A percentile compares a stretch with the other conserved stretches of the same genome.
phyloP scores from a whole-genome alignment of 2,113 vertebrate genomes.

The Bubo scandiacus region DNA sequence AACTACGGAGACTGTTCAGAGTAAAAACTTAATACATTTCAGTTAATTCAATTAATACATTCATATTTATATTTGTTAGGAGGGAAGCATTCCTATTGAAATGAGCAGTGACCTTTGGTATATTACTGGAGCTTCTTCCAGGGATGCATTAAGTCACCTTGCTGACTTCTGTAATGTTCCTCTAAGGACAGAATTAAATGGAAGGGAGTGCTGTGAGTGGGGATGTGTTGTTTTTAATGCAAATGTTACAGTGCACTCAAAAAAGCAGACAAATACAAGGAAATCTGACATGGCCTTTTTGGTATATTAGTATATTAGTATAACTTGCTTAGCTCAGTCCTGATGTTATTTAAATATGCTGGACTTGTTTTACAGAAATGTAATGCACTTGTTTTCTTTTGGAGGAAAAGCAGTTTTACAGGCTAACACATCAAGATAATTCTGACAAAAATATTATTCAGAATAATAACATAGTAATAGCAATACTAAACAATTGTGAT shows the following conservation, averaged over 20 bases:
- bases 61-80: neutral
- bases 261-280: neutral
- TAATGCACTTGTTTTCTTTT: neutral
- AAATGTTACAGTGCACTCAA: neutral
- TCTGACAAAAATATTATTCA: neutral
- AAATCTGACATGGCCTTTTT: neutral
- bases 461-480: neutral
- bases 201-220: neutral
- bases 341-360: neutral
- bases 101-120: constrained; percentile 2
- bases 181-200: neutral
- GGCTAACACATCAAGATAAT: constrained; percentile 31
- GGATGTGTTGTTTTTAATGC: neutral
- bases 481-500: neutral
- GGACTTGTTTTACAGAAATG: neutral
- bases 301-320: neutral
- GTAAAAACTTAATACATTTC: neutral
- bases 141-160: neutral
- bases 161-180: neutral
- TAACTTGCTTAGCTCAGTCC: neutral
- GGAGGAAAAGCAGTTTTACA: constrained; percentile 1
- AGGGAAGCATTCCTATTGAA: neutral
- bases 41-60: constrained; percentile 43
- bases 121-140: neutral
- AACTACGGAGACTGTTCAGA: neutral